These are phyloP conservation scores for Graphium colonna DNA, from an alignment of 2,888 invertebrate species.

Conservation along the genomic window DNA sequence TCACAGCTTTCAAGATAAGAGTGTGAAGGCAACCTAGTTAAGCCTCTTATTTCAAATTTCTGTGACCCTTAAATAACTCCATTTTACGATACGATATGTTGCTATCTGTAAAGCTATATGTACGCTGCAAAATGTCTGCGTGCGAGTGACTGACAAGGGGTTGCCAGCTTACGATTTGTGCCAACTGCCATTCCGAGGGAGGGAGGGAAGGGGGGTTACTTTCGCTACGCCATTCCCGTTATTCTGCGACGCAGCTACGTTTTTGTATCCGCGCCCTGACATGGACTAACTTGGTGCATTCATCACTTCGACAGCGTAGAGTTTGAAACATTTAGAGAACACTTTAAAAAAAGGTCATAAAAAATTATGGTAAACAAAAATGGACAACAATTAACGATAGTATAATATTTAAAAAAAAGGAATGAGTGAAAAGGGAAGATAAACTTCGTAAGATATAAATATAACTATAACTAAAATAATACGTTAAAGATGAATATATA, in stretches of 20 bases:
- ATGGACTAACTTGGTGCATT: slow-evolving; percentile 69
- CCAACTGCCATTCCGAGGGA: slow-evolving; percentile 58
- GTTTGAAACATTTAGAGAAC: slow-evolving; percentile 31
- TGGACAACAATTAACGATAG: not conserved
- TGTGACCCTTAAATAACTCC: no score
- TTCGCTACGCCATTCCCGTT: slow-evolving; percentile 55
- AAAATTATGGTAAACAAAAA: not conserved
- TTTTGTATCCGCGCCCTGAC: slow-evolving; percentile 57
- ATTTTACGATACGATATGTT: no score
- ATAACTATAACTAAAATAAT: no score
- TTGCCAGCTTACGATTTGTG: slow-evolving; percentile 29
- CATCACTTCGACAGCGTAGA: slow-evolving; percentile 53
- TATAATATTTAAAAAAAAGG: slow-evolving; percentile 6
- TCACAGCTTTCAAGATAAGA: no score
- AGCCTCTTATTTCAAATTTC: no score
- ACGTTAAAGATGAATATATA: no score
- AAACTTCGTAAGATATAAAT: no score
- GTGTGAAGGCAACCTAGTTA: no score
- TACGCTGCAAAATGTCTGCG: no score
- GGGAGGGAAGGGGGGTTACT: slow-evolving; percentile 51
- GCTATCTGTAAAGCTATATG: no score
- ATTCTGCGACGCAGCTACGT: slow-evolving; percentile 49
- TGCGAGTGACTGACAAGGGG: slow-evolving; percentile 27
- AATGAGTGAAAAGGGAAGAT: no score
- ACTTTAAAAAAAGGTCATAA: not conserved